Evolutionary conservation across 1,140 invertebrate genomes (phyloP), one percentile per base, ranked within the genome.

Genomic region (Wiebesia pumilae): DNA sequence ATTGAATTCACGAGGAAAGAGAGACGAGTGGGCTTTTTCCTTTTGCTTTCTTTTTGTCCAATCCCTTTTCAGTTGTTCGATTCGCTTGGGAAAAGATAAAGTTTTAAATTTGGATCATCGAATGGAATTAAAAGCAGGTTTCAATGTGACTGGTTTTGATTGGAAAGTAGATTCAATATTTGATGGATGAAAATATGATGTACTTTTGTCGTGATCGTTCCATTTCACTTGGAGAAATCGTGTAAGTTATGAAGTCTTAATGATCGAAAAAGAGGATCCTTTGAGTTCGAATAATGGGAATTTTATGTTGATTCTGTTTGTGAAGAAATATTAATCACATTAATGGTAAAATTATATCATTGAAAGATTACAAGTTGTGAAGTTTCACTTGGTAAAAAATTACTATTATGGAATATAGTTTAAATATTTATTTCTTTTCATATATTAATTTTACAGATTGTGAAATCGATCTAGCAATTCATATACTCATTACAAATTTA

Each of bases 171-270:
- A 87, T 83, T 87, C 86, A 83, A 87, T 83, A 83, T 87, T 87
- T 87, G 81, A 87, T 69, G 77, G 81, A 83, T 79, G 86, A 87
- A 87, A 87, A 83, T 87, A 87, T 83, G 75, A 87, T 87, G 81
- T 80, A 87, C 51, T 83, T 83, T 86, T 35, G 3, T 35, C 2
- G 4, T 43, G 14, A 77, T 21, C 81, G 54, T 51, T 71, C 10
- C 38, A 9, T 75, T 77, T 81, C 35, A 81, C 51, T 77, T 27
- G 38, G 58, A 86, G 58, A 58, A 86, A 83, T 79, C 43, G 62
- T 54, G 43, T n/a, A 71, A 83, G 75, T 80, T 83, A 27, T 47
- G 14, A 83, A 80, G 75, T 71, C 77, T 84, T 83, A 87, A 87
- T 87, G 83, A 84, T 30, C 27, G 77, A 87, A 84, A 84, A 73